phyloP scores from a whole-genome alignment of 2,888 invertebrate species.

The Drosophila mettleri region DNA sequence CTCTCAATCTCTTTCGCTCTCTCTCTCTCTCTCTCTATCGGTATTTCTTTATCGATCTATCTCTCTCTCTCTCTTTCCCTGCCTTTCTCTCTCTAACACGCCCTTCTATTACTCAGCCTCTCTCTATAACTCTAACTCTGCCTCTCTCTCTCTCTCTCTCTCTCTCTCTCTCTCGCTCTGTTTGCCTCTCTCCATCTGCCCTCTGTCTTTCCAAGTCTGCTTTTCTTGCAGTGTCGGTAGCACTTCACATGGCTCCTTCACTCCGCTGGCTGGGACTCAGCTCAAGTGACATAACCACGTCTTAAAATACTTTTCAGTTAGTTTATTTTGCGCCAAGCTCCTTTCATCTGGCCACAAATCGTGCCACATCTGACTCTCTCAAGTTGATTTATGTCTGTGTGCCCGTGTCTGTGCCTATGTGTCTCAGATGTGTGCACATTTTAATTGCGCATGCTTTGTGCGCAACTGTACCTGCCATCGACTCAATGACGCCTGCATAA shows the following conservation, averaged over 20 bases:
- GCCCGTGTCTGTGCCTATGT: background rate
- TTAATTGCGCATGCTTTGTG: conserved; percentile 58
- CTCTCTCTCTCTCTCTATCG: too few relatives aligned
- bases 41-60: too few relatives aligned
- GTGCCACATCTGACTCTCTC: conserved; percentile 56
- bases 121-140: too few relatives aligned
- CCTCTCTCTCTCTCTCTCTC: too few relatives aligned
- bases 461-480: conserved; percentile 25
- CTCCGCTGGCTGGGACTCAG: conserved; percentile 16
- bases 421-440: conserved; percentile 42
- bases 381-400: conserved; percentile 64
- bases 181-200: too few relatives aligned
- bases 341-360: conserved; percentile 47
- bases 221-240: conserved; percentile 47
- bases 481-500: conserved; percentile 16
- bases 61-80: too few relatives aligned
- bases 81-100: too few relatives aligned
- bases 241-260: conserved; percentile 40
- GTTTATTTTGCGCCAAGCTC: conserved; percentile 3
- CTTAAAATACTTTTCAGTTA: conserved; percentile 14
- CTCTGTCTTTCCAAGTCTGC: background rate
- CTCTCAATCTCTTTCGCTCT: too few relatives aligned
- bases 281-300: conserved; percentile 59
- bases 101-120: too few relatives aligned
- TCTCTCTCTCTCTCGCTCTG: background rate